Conservation (phyloP, 2,113 vertebrate genomes). For the Microtus oregoni region DNA sequence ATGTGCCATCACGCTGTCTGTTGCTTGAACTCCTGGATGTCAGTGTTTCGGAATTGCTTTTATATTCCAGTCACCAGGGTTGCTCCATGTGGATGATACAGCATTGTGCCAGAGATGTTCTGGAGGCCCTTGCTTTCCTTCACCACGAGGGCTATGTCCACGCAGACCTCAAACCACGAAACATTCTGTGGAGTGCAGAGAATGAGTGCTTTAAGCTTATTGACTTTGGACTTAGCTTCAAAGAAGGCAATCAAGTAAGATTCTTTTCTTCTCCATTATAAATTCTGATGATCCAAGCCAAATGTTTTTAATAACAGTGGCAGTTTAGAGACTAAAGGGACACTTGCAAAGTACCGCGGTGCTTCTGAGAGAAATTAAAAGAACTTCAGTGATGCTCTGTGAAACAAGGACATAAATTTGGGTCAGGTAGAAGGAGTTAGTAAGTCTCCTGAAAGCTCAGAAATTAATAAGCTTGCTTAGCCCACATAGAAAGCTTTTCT, state of each 20-base stretch:
- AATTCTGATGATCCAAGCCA: conserved; percentile 9
- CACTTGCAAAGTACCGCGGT: not conserved
- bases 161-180: conserved; percentile 96
- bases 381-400: not conserved
- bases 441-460: not conserved
- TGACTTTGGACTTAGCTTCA: conserved; percentile 98
- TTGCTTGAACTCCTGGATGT: conserved; percentile 96
- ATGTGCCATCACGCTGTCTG: conserved; percentile 92
- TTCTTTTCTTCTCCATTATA: not conserved
- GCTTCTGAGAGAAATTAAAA: not conserved
- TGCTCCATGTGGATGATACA: conserved; percentile 98
- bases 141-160: conserved; percentile 96
- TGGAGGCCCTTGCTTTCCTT: conserved; percentile 94
- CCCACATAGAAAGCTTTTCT: not conserved
- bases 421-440: not conserved
- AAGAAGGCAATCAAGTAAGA: conserved; percentile 96
- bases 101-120: conserved; percentile 95
- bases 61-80: conserved; percentile 92
- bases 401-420: not conserved
- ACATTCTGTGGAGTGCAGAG: conserved; percentile 96
- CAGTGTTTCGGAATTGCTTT: conserved; percentile 95
- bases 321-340: not conserved
- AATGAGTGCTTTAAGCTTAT: conserved; percentile 98
- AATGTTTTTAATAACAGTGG: not conserved
- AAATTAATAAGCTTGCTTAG: not conserved